Evolutionary conservation across 1,140 invertebrate genomes (phyloP), one percentile per base, ranked within the genome.

Genomic region (Yoshiicerus persimilis): DNA sequence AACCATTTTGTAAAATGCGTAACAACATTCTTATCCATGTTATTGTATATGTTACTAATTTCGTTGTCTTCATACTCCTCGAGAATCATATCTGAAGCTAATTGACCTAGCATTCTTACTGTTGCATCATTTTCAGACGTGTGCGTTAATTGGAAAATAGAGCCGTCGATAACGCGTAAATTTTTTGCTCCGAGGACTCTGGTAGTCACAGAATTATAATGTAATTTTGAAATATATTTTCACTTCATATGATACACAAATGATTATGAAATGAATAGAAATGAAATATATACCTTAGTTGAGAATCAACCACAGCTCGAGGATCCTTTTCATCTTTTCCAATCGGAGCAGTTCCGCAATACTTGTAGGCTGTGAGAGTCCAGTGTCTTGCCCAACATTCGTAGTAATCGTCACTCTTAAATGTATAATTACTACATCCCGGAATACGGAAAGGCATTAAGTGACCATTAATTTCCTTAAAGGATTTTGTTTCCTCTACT

Each of bases 291-390:
- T 77, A 41, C 80, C 80, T 84, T 41, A 84, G 27, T 27, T 84
- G 36, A 13, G 80, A 64, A 83, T 87, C 86, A 2, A 87, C 86
- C 0, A 87, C 86, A 62, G 86, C 86, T 23, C 27, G 11, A 3
- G 77, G 38, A 83, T 87, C 86, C 1, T 20, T 34, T n/a, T 23
- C 38, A 41, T 36, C 27, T 23, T 41, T 85, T 13, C 87, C 87
- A 11, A 88, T 88, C 13, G 87, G 87, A 23, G 80, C 87, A 27
- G 87, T 88, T 88, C 84, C 83, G n/a, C 38, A 84, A 56, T 84
- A 88, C 36, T 88, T 88, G 23, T 66, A 88, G 11, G 87, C 87
- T n/a, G 87, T 84, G 5, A 85, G 20, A 9, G 87, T 88, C 62
- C n/a, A 32, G 36, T 88, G 87, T 5, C 80, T 62, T 1, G 56